Evolutionary conservation across 2,888 invertebrate species (phyloP).

Genomic region (Polyommatus icarus): DNA sequence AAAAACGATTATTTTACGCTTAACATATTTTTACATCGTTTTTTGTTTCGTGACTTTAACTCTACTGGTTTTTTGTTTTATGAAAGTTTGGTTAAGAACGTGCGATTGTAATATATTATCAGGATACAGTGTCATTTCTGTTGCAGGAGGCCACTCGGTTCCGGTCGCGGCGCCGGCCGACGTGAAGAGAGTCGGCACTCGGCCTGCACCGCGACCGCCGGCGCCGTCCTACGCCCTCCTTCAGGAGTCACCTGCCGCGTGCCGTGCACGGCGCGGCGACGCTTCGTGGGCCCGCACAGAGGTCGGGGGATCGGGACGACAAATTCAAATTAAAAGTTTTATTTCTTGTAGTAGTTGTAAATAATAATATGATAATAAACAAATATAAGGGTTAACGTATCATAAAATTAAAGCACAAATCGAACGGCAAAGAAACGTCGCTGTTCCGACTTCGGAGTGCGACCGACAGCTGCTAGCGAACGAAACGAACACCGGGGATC

Average conservation of each 20-base stretch:
- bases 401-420: neutral
- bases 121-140: neutral
- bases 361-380: conserved; percentile 33
- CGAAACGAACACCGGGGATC: conserved; percentile 34
- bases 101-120: no score
- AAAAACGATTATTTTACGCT: no score
- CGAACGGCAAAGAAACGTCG: conserved; percentile 10
- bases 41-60: no score
- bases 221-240: neutral
- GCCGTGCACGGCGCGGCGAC: conserved; percentile 45
- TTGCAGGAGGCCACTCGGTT: neutral
- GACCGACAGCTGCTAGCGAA: conserved; percentile 23
- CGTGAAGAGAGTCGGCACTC: neutral
- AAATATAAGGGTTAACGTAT: neutral
- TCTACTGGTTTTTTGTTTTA: no score
- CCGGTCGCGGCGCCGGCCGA: neutral
- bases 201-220: neutral
- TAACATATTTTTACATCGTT: no score
- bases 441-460: neutral
- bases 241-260: conserved; percentile 1
- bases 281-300: conserved; percentile 73
- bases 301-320: conserved; percentile 33
- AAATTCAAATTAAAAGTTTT: neutral
- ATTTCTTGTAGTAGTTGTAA: neutral
- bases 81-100: no score